Evolutionary conservation across 2,113 vertebrate genomes (phyloP), one percentile per base, ranked within the genome.

Genomic region (Spea multiplicata): DNA sequence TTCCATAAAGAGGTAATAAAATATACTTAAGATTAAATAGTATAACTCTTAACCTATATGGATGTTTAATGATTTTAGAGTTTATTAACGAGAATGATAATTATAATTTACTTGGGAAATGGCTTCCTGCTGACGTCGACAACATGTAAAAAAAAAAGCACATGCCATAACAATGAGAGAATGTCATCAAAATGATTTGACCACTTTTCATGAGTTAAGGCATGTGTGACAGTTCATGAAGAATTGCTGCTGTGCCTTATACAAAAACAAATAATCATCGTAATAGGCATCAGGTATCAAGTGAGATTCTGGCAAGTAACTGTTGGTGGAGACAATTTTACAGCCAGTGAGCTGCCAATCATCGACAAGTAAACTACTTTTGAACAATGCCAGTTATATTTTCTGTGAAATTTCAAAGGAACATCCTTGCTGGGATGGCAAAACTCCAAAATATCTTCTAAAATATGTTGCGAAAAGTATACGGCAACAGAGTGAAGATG

Each of bases 61-160:
- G 30, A 30, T 30, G 30, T 30, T 30, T 30, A 30, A 30, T 30
- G 30, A 30, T 30, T 30, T 30, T 30, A 30, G 30, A 2, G 30
- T 30, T 30, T 30, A 30, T 30, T 30, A 30, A 30, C 30, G 30
- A 30, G 30, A 30, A 30, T 1, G 30, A 30, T 30, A 49, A 68
- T 77, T 70, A 61, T 77, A 3, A 30, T 7, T 61, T 77, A 8
- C 66, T 70, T 76, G 66, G 66, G 66, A 77, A 49, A 67, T 67
- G 44, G 66, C 52, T 77, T 66, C 62, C 53, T 77, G 16, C 44
- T 78, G 76, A 78, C 47, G 46, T 78, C 46, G 61, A 66, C 59
- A 79, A 66, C 70, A 79, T 79, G 61, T 73, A 79, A 79, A 67
- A 78, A 78, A 45, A 17, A n/a, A n/a, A n/a, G n/a, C 48, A 66